Base-by-base conservation (phyloP, 2,797 vertebrate genomes). In the Pteropus rufus region DNA sequence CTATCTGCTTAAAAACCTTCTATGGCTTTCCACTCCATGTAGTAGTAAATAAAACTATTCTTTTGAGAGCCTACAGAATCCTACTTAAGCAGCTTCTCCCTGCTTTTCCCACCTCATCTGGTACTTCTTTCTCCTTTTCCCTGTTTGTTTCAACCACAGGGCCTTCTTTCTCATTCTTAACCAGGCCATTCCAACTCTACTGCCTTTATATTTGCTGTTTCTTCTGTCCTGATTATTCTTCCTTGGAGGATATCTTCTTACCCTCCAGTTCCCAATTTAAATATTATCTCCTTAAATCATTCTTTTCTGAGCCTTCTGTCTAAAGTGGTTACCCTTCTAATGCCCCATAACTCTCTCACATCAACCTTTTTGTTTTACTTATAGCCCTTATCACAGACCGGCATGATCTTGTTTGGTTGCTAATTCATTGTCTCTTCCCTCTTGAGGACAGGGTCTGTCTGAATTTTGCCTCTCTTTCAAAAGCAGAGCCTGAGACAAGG, bases 1-100 rank as follows among this genome's bases (percentile, higher is more conserved):
- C 94, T 54, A 21, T 92, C 73, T 97, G 69, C 88, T 65, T 95
- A 86, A 58, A 93, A 95, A 70, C 14, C 56, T 92, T 81, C 85
- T 26, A 14, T 34, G 76, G 52, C 21, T 95, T 96, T 92, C 79
- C 54, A 86, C 26, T 91, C 24, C 54, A 86, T 49, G 76, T 44
- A 75, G 80, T 67, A 67, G 80, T 87, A 89, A 93, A 81, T 95
- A 88, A 77, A 94, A 52, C 31, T 73, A 29, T 36, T 36, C 16
- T 60, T 89, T 36, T 24, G 67, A 89, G 41, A 84, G 70, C 49
- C 36, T 70, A 0, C 16, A 88, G 60, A 56, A 36, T 41, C 21
- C 9, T 23, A 46, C 14, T 70, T 83, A 44, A 91, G 64, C 72
- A 95, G 65, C 23, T 36, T 81, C 65, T 92, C 46, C 65, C 54